Percentiles rank a stretch among this genome's conserved stretches.
phyloP scores from a whole-genome alignment of 2,797 vertebrate species.

The Enteromius afrohamiltoni region DNA sequence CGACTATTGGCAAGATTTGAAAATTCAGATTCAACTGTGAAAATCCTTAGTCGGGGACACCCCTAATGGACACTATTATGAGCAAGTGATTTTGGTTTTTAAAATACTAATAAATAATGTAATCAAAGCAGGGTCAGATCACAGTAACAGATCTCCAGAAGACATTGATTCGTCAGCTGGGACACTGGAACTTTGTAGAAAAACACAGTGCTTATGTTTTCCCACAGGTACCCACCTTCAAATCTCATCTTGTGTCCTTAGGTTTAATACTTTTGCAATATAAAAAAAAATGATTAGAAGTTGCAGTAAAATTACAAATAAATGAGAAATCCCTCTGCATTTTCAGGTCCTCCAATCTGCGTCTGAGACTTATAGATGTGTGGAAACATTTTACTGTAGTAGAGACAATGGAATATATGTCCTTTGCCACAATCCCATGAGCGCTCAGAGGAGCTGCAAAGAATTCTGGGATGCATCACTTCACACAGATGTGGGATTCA shows the following conservation, averaged over 20 bases:
- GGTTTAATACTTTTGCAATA: background rate
- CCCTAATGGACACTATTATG: background rate
- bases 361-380: slow-evolving; percentile 78
- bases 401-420: slow-evolving; percentile 84
- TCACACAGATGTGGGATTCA: slow-evolving; percentile 91
- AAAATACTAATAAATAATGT: background rate
- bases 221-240: slow-evolving; percentile 80
- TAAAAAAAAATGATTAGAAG: background rate
- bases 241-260: background rate
- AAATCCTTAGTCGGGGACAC: no score
- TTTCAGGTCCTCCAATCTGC: slow-evolving; percentile 84
- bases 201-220: slow-evolving; percentile 81
- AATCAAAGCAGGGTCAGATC: slow-evolving; percentile 32
- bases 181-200: slow-evolving; percentile 85
- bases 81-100: background rate
- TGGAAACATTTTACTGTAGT: slow-evolving; percentile 83
- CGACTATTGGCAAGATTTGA: no score
- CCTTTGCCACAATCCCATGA: slow-evolving; percentile 91
- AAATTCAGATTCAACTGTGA: no score
- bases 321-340: background rate
- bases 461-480: slow-evolving; percentile 83
- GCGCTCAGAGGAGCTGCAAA: slow-evolving; percentile 69
- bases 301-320: background rate
- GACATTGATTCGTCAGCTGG: slow-evolving; percentile 78
- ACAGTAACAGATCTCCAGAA: slow-evolving; percentile 79